These are phyloP conservation scores for Eupristina koningsbergeri DNA, from an alignment of 1,140 invertebrate species.

Conservation along the genomic window DNA sequence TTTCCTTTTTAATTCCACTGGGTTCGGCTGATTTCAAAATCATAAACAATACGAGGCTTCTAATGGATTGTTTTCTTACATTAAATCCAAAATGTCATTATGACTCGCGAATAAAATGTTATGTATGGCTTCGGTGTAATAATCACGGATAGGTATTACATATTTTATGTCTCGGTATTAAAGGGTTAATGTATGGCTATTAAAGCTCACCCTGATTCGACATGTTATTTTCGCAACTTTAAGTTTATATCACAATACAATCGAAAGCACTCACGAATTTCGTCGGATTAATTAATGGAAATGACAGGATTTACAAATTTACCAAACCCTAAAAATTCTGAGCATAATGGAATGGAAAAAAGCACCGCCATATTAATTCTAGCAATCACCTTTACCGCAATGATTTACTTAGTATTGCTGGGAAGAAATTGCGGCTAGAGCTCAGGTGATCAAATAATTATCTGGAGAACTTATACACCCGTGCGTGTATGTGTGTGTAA, in stretches of 20 bases:
- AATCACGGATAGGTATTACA: background rate
- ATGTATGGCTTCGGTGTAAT: background rate
- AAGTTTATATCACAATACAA: background rate
- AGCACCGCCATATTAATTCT: background rate
- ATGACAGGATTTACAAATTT: background rate
- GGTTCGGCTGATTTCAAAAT: background rate
- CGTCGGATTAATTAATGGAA: background rate
- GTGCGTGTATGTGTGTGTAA: background rate
- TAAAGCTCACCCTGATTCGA: constrained; percentile 12
- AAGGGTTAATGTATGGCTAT: constrained; percentile 22
- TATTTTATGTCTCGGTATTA: background rate
- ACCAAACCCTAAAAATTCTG: background rate
- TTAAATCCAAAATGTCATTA: background rate
- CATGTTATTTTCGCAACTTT: constrained; percentile 11
- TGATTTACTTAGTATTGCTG: background rate
- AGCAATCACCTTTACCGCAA: background rate
- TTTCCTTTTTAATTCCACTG: background rate
- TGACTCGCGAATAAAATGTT: background rate
- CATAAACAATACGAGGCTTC: background rate
- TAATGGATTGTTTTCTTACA: background rate
- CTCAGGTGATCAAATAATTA: constrained; percentile 15
- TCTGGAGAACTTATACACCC: too few species aligned
- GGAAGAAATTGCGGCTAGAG: background rate
- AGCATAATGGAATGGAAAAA: background rate
- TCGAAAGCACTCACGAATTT: background rate